A percentile compares a stretch with the other conserved stretches of the same genome.
Conservation (phyloP, 2,888 invertebrate species). For the Deilephila porcellus region DNA sequence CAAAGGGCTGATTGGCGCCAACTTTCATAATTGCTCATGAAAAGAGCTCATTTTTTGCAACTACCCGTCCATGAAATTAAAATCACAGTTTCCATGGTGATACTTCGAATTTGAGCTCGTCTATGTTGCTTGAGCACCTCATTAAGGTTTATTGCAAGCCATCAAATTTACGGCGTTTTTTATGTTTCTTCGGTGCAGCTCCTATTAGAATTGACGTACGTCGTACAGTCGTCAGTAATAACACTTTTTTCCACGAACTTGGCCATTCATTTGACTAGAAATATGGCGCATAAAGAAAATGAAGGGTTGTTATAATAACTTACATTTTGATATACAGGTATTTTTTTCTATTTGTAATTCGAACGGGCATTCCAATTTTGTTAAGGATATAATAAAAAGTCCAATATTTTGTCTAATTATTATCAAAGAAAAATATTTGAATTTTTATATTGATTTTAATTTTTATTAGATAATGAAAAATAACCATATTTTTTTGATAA, state of each 20-base stretch:
- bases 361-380: too few species aligned
- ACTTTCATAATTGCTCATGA: constrained; percentile 1
- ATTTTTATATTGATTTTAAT: too few species aligned
- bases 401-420: too few species aligned
- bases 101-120: constrained; percentile 48
- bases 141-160: constrained; percentile 17
- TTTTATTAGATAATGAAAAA: too few species aligned
- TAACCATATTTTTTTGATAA: too few species aligned
- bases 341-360: too few species aligned
- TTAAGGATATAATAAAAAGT: too few species aligned
- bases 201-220: constrained; percentile 2
- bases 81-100: constrained; percentile 48
- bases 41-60: constrained; percentile 40
- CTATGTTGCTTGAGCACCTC: constrained; percentile 16
- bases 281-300: neutral
- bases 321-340: too few species aligned
- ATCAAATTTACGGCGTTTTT: constrained; percentile 11
- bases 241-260: neutral
- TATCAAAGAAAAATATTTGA: too few species aligned
- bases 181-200: constrained; percentile 13
- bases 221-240: neutral
- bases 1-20: constrained; percentile 7
- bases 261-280: neutral
- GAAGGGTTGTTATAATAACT: neutral
- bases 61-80: constrained; percentile 61